phyloP scores from a whole-genome alignment of 1,140 invertebrate species.

The Atopsyche davidsoni region DNA sequence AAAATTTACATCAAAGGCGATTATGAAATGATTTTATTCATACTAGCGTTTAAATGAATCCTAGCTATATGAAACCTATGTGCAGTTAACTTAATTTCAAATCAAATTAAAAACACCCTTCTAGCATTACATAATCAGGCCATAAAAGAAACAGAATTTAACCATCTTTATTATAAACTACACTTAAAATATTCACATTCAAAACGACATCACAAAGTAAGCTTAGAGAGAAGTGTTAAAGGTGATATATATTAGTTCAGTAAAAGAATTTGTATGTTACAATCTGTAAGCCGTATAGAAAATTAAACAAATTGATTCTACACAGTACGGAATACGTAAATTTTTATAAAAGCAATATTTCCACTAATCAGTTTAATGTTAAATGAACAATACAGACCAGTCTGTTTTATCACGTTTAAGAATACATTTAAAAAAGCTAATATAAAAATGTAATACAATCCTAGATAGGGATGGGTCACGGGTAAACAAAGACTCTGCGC shows the following conservation, averaged over 20 bases:
- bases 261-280: neutral
- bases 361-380: neutral
- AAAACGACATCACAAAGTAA: slow-evolving; percentile 21
- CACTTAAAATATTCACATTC: slow-evolving; percentile 19
- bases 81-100: slow-evolving; percentile 9
- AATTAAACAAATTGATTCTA: slow-evolving; percentile 12
- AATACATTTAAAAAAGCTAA: no score
- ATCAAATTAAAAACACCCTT: slow-evolving; percentile 15
- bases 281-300: neutral
- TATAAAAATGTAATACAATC: no score
- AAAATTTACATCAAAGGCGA: slow-evolving; percentile 30
- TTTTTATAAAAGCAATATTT: slow-evolving; percentile 6
- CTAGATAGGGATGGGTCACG: no score
- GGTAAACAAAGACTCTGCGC: no score
- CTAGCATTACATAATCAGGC: slow-evolving; percentile 3
- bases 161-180: neutral
- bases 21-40: slow-evolving; percentile 24
- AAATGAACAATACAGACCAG: neutral
- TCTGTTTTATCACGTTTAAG: neutral
- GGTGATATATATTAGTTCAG: neutral
- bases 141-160: slow-evolving; percentile 1
- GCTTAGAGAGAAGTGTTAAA: slow-evolving; percentile 1
- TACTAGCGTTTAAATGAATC: slow-evolving; percentile 16
- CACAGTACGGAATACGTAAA: slow-evolving; percentile 1
- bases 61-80: slow-evolving; percentile 18